Base-by-base conservation (phyloP, 2,888 invertebrate genomes). In the Drosophila paramelanica region DNA sequence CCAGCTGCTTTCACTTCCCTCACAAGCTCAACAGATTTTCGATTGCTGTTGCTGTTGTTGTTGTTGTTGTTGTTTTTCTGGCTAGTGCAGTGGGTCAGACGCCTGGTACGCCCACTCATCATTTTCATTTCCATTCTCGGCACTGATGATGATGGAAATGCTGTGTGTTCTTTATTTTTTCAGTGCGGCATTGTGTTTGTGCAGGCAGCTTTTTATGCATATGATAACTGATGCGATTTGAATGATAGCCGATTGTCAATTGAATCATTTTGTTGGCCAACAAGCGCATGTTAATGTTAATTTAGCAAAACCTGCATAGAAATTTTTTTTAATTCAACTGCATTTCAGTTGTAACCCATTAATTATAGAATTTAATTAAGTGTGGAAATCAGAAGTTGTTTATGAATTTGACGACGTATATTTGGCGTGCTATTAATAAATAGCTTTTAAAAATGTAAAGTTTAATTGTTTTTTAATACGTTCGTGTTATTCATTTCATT, bases 111-210 rank as follows among this genome's bases (percentile, higher is more conserved):
- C 45, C 33, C 36, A 23, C 42, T 51, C 53, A 43, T 43, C 43
- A 60, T 55, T 49, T 66, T 47, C 53, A 47, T 62, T 60, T 61
- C 33, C 55, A 58, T 31, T 42, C 66, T 38, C 49, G 23, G 27
- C 56, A 56, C 53, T 53, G 75, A 42, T 46, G 62, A 10, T 61
- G 72, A 71, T 69, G 66, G 31, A 64, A 73, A 68, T 77, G 57
- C 45, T 67, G 13, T 52, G 51, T 53, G 11, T 46, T 50, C 25
- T 72, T 49, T 56, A 39, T 31, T 50, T 59, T 31, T 27, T 27
- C 27, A 2, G 33, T 55, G 41, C 14, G 7, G 38, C 23, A n/a
- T 64, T 66, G 56, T 60, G 45, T 4, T 38, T 43, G 47, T 64
- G 55, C 38, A 51, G 51, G 45, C 41, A 46, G 17, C 23, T 56